phyloP scores from a whole-genome alignment of 2,113 vertebrate species.

The Hypomesus transpacificus region DNA sequence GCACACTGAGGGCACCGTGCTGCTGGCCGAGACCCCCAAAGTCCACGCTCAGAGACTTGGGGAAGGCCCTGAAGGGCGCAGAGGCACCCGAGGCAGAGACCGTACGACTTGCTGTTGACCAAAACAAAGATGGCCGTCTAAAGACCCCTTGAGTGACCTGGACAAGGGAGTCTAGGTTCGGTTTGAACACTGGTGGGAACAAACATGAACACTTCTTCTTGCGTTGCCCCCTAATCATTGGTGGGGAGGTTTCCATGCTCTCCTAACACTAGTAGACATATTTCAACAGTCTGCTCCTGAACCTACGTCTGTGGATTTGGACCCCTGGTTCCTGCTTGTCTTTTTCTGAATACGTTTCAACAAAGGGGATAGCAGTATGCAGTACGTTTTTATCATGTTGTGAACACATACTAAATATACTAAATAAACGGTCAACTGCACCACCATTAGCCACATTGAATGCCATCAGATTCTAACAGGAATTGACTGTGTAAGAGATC shows the following conservation, averaged over 20 bases:
- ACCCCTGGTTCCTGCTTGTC: too few species aligned
- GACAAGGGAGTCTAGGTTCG: not conserved
- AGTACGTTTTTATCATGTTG: too few species aligned
- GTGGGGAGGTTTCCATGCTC: too few species aligned
- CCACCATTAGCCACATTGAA: conserved; percentile 34
- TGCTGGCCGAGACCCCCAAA: conserved; percentile 69
- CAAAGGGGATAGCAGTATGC: not conserved
- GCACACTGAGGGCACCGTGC: conserved; percentile 36
- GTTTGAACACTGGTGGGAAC: too few species aligned
- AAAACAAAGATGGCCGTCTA: not conserved
- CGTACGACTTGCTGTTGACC: conserved; percentile 63
- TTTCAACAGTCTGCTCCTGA: too few species aligned
- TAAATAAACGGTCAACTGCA: not conserved
- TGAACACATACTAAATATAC: too few species aligned
- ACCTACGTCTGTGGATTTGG: too few species aligned
- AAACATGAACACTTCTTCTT: too few species aligned
- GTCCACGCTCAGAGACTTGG: conserved; percentile 77
- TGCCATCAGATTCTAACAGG: conserved; percentile 29
- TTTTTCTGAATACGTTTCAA: not conserved
- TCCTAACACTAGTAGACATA: too few species aligned
- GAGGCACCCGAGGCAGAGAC: conserved; percentile 64
- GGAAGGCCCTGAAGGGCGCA: conserved; percentile 75
- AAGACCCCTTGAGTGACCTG: not conserved
- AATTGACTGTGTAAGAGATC: not conserved
- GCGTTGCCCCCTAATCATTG: too few species aligned